These are phyloP conservation scores for Aleiodes alternator DNA, from an alignment of 2,888 invertebrate species.

Conservation along the genomic window DNA sequence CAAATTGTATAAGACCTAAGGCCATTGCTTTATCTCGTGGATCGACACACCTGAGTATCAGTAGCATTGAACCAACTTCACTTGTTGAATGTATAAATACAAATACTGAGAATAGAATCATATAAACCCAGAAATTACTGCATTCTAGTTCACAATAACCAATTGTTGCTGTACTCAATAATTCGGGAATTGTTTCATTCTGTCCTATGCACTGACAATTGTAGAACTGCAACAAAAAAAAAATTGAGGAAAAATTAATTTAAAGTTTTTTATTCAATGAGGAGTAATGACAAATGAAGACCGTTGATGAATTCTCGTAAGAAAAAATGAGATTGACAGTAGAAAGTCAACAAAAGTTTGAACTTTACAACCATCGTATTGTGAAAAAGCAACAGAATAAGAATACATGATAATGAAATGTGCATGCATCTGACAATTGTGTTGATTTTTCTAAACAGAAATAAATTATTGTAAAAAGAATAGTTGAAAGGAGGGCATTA, in stretches of 20 bases:
- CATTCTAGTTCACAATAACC: slow-evolving; percentile 90
- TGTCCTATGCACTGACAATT: slow-evolving; percentile 76
- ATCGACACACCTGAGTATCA: slow-evolving; percentile 93
- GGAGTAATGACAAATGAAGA: no score
- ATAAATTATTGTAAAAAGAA: no score
- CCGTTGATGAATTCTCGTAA: no score
- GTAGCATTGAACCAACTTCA: slow-evolving; percentile 93
- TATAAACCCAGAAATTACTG: slow-evolving; percentile 87
- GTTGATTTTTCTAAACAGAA: no score
- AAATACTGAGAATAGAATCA: slow-evolving; percentile 88
- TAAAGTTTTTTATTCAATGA: background rate
- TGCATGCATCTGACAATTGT: no score
- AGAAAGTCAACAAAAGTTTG: no score
- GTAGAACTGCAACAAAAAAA: slow-evolving; percentile 72
- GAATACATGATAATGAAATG: no score
- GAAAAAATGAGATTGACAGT: no score
- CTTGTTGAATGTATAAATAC: slow-evolving; percentile 95
- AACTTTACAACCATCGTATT: no score
- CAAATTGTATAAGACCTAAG: slow-evolving; percentile 94
- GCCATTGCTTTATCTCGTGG: slow-evolving; percentile 96
- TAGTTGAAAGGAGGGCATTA: no score
- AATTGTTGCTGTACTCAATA: slow-evolving; percentile 80
- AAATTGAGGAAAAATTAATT: slow-evolving; percentile 15
- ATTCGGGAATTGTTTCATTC: slow-evolving; percentile 62
- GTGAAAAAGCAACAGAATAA: no score